These are phyloP conservation scores for Tineola bisselliella DNA, from an alignment of 2,888 invertebrate genomes.

Conservation along the genomic window DNA sequence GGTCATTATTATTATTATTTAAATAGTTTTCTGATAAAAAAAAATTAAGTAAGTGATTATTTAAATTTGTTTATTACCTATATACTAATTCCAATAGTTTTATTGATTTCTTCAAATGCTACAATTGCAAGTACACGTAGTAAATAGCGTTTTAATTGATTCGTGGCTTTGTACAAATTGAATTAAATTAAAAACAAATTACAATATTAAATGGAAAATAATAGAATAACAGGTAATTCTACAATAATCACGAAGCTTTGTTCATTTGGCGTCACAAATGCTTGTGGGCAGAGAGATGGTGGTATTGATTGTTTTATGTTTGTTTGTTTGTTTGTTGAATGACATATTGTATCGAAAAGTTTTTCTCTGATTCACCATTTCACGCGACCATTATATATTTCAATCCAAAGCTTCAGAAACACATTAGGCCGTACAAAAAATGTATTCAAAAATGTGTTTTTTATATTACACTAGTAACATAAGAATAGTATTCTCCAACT, in stretches of 20 bases:
- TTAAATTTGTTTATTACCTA: too few relatives aligned
- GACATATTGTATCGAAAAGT: neutral
- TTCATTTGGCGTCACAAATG: slow-evolving; percentile 9
- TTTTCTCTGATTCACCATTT: neutral
- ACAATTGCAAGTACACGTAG: too few relatives aligned
- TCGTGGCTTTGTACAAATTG: slow-evolving; percentile 5
- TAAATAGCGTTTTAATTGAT: neutral
- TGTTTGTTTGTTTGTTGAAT: neutral
- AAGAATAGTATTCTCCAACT: slow-evolving; percentile 18
- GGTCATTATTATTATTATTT: too few relatives aligned
- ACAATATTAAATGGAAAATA: slow-evolving; percentile 8
- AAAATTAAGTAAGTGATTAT: too few relatives aligned
- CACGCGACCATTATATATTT: too few relatives aligned
- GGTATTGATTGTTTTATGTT: neutral
- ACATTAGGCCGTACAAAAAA: too few relatives aligned
- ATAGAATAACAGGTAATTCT: slow-evolving; percentile 15
- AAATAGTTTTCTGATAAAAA: too few relatives aligned
- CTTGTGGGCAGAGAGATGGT: neutral
- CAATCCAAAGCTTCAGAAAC: too few relatives aligned
- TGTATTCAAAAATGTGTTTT: too few relatives aligned
- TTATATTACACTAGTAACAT: neutral
- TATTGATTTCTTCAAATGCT: too few relatives aligned
- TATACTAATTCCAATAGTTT: too few relatives aligned
- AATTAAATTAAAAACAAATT: slow-evolving; percentile 2
- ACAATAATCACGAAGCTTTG: slow-evolving; percentile 16